Evolutionary conservation across 2,888 invertebrate genomes (phyloP), one percentile per base, ranked within the genome.

Genomic region (Calameuta pallipes): DNA sequence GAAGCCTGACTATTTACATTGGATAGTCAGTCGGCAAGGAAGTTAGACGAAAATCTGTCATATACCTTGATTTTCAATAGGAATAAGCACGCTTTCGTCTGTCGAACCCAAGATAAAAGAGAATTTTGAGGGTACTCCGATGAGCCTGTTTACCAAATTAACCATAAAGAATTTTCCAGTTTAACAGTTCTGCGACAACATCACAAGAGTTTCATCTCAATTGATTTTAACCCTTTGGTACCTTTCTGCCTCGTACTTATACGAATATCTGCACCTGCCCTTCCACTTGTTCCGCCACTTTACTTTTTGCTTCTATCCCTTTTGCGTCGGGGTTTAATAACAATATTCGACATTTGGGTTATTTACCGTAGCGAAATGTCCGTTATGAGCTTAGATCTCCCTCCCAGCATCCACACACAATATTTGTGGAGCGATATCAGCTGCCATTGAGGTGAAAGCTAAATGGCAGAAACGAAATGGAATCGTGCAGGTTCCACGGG

Each of bases 381-480:
- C 56, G 56, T 56, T 56, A 56, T 56, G 23, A 56, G 56, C 56
- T 56, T 56, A 56, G 56, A 9, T 56, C 56, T 23, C 23, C 56
- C 56, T 56, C 23, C 23, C 23, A 56, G 56, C 23, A 56, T 56
- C 56, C 56, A 56, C 56, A 56, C 6, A 56, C 23, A 56, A 56
- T 56, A 6, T 56, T 56, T 56, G 56, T 23, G 56, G 56, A 56
- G 23, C 23, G 23, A 23, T 56, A 56, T 23, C 71, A 31, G 71
- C 71, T 34, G 71, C 71, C 71, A 33, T 31, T 9, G 41, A 76
- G 81, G 68, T 34, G 77, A 76, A 75, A 36, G 79, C 79, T 78
- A 76, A 79, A 79, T 79, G 79, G 74, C 75, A 78, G 79, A 77
- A 56, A 36, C 75, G 74, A 77, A 78, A 78, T 75, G 77, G 77